Evolutionary conservation across 2,888 invertebrate species (phyloP).

Genomic region (Nymphalis c-album): DNA sequence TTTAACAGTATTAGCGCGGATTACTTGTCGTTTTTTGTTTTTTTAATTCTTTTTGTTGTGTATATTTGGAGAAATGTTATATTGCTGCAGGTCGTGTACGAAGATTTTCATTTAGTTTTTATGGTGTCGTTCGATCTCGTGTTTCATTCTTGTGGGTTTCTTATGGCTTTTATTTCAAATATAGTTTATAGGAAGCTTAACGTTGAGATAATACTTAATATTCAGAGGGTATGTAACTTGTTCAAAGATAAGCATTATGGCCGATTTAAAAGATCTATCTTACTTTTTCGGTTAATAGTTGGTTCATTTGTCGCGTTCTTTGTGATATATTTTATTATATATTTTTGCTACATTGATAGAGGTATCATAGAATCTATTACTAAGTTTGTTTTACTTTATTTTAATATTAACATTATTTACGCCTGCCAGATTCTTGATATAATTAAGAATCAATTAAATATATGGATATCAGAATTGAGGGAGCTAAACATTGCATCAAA

Average conservation of each 20-base stretch:
- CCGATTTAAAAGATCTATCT: not conserved
- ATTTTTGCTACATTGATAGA: not conserved
- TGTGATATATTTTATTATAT: not conserved
- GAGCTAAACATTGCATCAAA: not conserved
- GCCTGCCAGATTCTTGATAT: not conserved
- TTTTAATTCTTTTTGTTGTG: not conserved
- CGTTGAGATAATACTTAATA: not conserved
- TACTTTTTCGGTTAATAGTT: slow-evolving; percentile 6
- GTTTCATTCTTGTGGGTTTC: not conserved
- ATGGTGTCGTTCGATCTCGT: not conserved
- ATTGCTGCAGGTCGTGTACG: no score
- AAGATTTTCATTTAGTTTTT: not conserved
- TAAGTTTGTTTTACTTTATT: not conserved
- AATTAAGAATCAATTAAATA: not conserved
- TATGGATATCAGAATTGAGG: slow-evolving; percentile 16
- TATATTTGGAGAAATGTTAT: not conserved
- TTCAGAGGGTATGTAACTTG: slow-evolving; percentile 4
- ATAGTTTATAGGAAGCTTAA: not conserved
- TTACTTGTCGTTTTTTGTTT: not conserved
- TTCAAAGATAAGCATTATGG: not conserved
- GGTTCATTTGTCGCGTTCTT: not conserved
- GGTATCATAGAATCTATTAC: not conserved
- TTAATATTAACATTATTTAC: not conserved
- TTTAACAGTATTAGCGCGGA: slow-evolving; percentile 13
- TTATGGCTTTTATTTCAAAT: not conserved